Evolutionary conservation across 1,140 invertebrate genomes (phyloP), one percentile per base, ranked within the genome.

Genomic region (Aphelinus certus): DNA sequence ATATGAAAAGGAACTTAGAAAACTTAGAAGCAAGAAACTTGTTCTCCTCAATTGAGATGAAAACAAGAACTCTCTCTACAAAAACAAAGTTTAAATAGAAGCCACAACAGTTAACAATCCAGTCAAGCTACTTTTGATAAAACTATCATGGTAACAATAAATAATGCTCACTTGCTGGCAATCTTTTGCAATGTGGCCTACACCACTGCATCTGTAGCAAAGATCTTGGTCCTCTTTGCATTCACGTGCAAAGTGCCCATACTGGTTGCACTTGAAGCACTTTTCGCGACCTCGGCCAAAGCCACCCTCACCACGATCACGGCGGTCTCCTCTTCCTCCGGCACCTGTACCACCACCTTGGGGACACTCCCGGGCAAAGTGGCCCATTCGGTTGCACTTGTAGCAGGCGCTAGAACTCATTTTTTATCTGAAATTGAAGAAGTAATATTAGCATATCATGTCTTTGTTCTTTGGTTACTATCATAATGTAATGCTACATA

Each of bases 191-290:
- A 96, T 96, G 87, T 97, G 95, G 75, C 95, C 95, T 81, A 93
- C 92, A 71, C 92, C 92, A 83, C 92, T 93, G 89, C 94, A 95
- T 78, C 94, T 93, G 86, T 96, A 96, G 89, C 95, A 96, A 78
- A 94, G 90, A 84, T 95, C 93, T 70, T 92, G 92, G 81, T 94
- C 93, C 85, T 96, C 94, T 84, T 95, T 95, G 90, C 96, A 97
- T 80, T 97, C 95, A 77, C 96, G 92, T 79, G 96, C 96, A 86
- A 97, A 97, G 88, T 97, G 96, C 60, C 96, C 96, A 83, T 93
- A 93, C 86, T 95, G 91, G 88, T 97, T 97, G 89, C 96, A 98
- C 89, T 97, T 97, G 92, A 95, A 97, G 89, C 96, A 98, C 89
- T 95, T 95, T 80, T 95, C 94, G 77, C 92, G 91, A 56, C 89